phyloP scores from a whole-genome alignment of 2,113 vertebrate genomes.

The Hyaena hyaena region DNA sequence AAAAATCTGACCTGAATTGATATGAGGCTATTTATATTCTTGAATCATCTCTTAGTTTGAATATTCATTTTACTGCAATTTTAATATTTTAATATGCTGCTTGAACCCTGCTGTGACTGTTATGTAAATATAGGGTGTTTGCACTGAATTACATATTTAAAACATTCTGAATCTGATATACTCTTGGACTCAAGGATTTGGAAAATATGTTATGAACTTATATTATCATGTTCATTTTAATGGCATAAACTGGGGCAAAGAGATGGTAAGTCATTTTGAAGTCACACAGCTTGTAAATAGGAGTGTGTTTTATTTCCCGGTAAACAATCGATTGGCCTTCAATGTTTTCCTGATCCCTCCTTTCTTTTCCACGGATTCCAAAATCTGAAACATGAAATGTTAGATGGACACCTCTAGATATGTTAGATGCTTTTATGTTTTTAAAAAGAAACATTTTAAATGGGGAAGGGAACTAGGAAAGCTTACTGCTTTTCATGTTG shows the following conservation, averaged over 20 bases:
- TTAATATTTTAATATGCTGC: conserved; percentile 17
- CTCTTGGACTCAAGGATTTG: not conserved
- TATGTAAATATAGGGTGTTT: not conserved
- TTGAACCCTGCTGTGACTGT: not conserved
- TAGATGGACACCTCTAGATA: not conserved
- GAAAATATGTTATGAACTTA: not conserved
- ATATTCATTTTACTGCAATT: conserved; percentile 2
- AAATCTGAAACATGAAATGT: not conserved
- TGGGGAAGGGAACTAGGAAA: not conserved
- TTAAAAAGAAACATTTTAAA: not conserved
- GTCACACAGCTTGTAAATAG: not conserved
- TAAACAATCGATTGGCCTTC: not conserved
- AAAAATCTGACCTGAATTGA: conserved; percentile 35
- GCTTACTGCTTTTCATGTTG: not conserved
- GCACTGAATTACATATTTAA: conserved; percentile 3
- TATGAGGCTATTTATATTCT: not conserved
- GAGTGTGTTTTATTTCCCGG: not conserved
- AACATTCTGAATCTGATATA: conserved; percentile 13
- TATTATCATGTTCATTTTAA: not conserved
- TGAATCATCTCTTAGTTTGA: conserved; percentile 4
- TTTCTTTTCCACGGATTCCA: not conserved
- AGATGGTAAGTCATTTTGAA: not conserved
- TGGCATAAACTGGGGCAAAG: not conserved
- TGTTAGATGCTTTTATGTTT: too few species aligned
- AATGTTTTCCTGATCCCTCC: not conserved